Percentiles rank a stretch among this genome's conserved stretches.
Conservation (phyloP, 2,888 invertebrate genomes). For the Papilio demoleus region DNA sequence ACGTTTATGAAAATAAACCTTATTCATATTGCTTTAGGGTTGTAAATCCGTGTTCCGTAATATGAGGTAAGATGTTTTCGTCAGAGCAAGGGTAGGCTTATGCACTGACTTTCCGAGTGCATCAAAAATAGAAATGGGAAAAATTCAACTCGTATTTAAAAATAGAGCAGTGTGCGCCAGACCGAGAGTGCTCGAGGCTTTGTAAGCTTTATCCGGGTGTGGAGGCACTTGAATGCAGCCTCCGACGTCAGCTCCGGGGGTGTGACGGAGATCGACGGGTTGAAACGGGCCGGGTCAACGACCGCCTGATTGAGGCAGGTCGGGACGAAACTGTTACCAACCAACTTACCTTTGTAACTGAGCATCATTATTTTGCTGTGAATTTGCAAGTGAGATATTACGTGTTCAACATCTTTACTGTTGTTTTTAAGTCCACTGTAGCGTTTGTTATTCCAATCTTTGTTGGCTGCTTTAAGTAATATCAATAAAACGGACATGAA, state of each 20-base stretch:
- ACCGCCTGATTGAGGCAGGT: conserved; percentile 55
- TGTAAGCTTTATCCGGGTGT: conserved; percentile 64
- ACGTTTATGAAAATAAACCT: conserved; percentile 5
- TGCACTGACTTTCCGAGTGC: conserved; percentile 36
- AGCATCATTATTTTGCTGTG: conserved; percentile 40
- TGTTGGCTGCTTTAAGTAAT: conserved; percentile 17
- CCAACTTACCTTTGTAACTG: conserved; percentile 42
- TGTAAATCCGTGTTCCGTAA: conserved; percentile 1
- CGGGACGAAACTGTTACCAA: conserved; percentile 42
- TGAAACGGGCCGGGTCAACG: conserved; percentile 53
- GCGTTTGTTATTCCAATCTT: too few species aligned
- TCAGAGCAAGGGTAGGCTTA: conserved; percentile 24
- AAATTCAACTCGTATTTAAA: conserved; percentile 65
- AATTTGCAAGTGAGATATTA: background rate
- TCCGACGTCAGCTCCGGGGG: conserved; percentile 45
- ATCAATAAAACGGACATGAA: conserved; percentile 38
- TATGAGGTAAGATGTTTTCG: conserved; percentile 27
- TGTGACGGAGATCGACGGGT: conserved; percentile 48
- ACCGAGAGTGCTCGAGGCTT: conserved; percentile 65
- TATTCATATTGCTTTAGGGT: background rate
- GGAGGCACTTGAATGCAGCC: conserved; percentile 59
- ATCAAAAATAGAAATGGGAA: conserved; percentile 57
- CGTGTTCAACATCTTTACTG: background rate
- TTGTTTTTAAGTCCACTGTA: background rate
- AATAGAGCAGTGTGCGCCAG: conserved; percentile 63